Evolutionary conservation across 2,888 invertebrate species (phyloP).

Genomic region (Agapetus fuscipes): DNA sequence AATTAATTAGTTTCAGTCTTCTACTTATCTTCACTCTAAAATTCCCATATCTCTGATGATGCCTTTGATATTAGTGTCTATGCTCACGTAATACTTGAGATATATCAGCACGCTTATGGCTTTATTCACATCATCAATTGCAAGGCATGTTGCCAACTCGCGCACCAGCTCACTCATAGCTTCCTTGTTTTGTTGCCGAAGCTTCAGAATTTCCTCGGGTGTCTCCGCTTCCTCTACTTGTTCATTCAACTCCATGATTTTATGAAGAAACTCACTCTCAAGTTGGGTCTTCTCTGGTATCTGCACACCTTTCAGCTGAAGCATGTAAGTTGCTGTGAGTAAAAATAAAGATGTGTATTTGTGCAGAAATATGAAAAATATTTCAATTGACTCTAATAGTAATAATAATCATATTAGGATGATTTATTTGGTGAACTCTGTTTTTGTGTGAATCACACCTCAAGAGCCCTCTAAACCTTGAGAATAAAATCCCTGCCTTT

Average conservation of each 20-base stretch:
- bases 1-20: not conserved
- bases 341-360: no score
- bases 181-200: slow-evolving; percentile 49
- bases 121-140: slow-evolving; percentile 47
- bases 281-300: slow-evolving; percentile 58
- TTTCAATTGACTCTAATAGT: slow-evolving; percentile 1
- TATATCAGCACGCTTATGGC: slow-evolving; percentile 59
- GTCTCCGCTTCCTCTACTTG: slow-evolving; percentile 60
- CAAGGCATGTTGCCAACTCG: slow-evolving; percentile 55
- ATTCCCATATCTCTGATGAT: slow-evolving; percentile 49
- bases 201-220: slow-evolving; percentile 44
- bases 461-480: no score
- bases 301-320: slow-evolving; percentile 55
- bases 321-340: slow-evolving; percentile 61
- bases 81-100: slow-evolving; percentile 79
- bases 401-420: no score
- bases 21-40: slow-evolving; percentile 33
- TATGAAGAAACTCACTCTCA: slow-evolving; percentile 61
- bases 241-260: slow-evolving; percentile 88
- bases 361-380: not conserved
- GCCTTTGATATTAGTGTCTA: slow-evolving; percentile 66
- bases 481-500: slow-evolving; percentile 3
- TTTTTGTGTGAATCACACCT: no score
- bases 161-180: slow-evolving; percentile 44
- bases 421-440: no score